Base-by-base conservation (phyloP, 2,113 vertebrate species). In the Thalassarche chlororhynchos region DNA sequence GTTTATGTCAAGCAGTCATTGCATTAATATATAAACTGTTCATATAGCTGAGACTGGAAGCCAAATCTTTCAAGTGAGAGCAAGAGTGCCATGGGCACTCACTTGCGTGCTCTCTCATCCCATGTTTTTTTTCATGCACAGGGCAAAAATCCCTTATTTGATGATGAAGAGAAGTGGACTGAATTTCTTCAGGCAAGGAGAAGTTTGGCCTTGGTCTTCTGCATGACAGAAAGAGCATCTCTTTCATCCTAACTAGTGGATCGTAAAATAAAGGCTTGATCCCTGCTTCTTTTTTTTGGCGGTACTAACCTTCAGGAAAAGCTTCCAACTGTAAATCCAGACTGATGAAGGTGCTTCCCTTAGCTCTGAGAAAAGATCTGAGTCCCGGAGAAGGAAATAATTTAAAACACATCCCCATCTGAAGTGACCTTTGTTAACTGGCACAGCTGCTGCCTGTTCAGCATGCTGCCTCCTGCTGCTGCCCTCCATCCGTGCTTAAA, bases 181-280 rank as follows among this genome's bases (percentile, higher is more conserved):
- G 58, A 77, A 86, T 65, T 92, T 90, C 58, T 79, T 88, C 54
- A 85, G 82, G 34, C 31, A 86, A 82, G 28, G 24, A 80, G 47
- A 91, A 58, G 57, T 90, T 88, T 90, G 58, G 46, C 62, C 51
- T 90, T 77, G 62, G 81, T 85, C 58, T 75, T 72, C 78, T 24
- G 25, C 44, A 31, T 79, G 74, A 77, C 31, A 74, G 62, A 93
- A 77, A 68, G 28, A 85, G 17, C 32, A 47, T n/a, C 34, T 92
- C 52, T 85, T 54, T 87, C 55, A 71, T 84, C 49, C 28, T 88
- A 38, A n/a, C 12, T 62, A 51, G 31, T 38, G 44, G 38, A 55
- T 40, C 89, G 77, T 44, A 93, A 79, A 87, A 89, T 31, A 87
- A 91, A 95, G 75, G 16, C 62, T 51, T 92, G 71, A 83, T 93